Evolutionary conservation across 1,140 invertebrate genomes (phyloP), one percentile per base, ranked within the genome.

Genomic region (Thaumetopoea pityocampa): DNA sequence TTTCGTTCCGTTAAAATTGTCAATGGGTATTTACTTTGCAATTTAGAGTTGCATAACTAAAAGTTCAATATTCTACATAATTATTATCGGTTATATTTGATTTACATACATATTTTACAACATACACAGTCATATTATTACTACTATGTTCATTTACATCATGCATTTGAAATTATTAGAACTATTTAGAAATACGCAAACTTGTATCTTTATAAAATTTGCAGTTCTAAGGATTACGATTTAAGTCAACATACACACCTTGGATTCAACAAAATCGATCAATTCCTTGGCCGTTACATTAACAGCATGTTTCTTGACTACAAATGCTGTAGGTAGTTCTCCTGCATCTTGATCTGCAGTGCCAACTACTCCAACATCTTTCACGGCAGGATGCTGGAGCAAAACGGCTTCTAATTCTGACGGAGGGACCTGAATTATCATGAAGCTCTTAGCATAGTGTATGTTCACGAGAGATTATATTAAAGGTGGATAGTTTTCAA

Each of bases 381-480:
- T 73, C 9, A 95, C 81, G 11, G 70, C 83, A n/a, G 89, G 87
- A 74, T 92, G 89, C 18, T 85, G 85, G 19, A 92, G 65, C 17
- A 95, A 64, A 11, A 94, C 45, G 15, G 87, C 87, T 87, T 95
- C 94, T 11, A 94, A 53, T 70, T 93, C 91, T 5, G 92, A 89
- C n/a, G 92, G 92, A 1, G 91, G 70, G 45, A 85, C 89, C 87
- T 41, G 78, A 18, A 42, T 51, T 6, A 42, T 19, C 17, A 35
- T n/a, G n/a, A n/a, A n/a, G n/a, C n/a, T n/a, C n/a, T n/a, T n/a
- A n/a, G n/a, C n/a, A n/a, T n/a, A n/a, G n/a, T n/a, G n/a, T n/a
- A n/a, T n/a, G n/a, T n/a, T n/a, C n/a, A n/a, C n/a, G n/a, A n/a
- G n/a, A n/a, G n/a, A n/a, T n/a, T n/a, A n/a, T n/a, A n/a, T n/a